Conservation (phyloP, 2,797 vertebrate genomes). For the Clarias pachynema region DNA sequence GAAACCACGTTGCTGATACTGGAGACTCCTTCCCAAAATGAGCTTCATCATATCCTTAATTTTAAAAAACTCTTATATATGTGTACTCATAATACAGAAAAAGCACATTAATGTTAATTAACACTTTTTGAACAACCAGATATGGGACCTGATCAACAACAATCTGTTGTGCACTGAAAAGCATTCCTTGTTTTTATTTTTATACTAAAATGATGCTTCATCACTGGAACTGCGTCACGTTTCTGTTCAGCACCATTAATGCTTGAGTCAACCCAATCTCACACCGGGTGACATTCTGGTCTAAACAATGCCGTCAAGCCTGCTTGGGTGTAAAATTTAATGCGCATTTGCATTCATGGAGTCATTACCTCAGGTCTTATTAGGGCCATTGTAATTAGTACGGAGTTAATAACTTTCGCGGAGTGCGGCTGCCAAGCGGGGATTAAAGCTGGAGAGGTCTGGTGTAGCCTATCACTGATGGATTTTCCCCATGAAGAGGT, state of each 20-base stretch:
- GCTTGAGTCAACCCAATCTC: constrained; percentile 37
- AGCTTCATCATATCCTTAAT: background rate
- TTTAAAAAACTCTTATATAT: background rate
- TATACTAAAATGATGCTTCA: background rate
- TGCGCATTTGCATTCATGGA: constrained; percentile 63
- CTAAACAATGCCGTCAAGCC: constrained; percentile 47
- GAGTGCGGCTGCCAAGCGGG: constrained; percentile 54
- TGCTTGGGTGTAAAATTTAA: constrained; percentile 59
- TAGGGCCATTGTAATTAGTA: constrained; percentile 65
- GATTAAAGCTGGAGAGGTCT: constrained; percentile 45
- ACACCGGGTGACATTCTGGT: constrained; percentile 28
- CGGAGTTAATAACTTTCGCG: constrained; percentile 58
- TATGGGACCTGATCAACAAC: background rate
- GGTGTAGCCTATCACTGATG: constrained; percentile 44
- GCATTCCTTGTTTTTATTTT: background rate
- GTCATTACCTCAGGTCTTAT: constrained; percentile 64
- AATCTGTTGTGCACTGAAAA: no score
- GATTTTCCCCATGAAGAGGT: constrained; percentile 36
- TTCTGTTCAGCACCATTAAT: constrained; percentile 37
- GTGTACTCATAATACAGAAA: background rate
- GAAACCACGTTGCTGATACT: background rate
- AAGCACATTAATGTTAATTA: background rate
- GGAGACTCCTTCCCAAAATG: constrained; percentile 8
- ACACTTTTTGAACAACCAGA: background rate
- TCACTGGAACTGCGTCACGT: background rate